Evolutionary conservation across 2,797 vertebrate genomes (phyloP).

Genomic region (Melanotaenia parkinsoni): DNA sequence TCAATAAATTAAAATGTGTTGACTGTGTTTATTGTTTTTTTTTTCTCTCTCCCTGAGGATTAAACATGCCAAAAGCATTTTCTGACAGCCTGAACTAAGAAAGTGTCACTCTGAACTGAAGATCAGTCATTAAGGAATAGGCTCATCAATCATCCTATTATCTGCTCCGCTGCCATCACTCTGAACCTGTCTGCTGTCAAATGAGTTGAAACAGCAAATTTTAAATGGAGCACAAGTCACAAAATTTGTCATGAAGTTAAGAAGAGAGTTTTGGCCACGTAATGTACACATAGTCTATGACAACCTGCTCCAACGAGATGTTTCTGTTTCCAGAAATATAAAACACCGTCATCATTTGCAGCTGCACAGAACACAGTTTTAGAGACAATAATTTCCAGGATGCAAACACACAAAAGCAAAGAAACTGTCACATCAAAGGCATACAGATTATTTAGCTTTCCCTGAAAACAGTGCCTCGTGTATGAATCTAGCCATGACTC

Average conservation of each 20-base stretch:
- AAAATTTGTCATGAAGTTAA: constrained; percentile 28
- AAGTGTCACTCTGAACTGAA: constrained; percentile 20
- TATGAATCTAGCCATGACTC: constrained; percentile 59
- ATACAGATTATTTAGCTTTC: not conserved
- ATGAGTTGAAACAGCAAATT: constrained; percentile 33
- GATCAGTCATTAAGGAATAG: constrained; percentile 11
- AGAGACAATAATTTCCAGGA: constrained; percentile 15
- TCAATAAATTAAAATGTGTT: not conserved
- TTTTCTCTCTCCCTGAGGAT: not conserved
- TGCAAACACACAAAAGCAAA: not conserved
- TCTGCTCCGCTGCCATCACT: constrained; percentile 17
- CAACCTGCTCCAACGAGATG: constrained; percentile 29
- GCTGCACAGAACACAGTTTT: constrained; percentile 14
- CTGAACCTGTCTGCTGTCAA: constrained; percentile 28
- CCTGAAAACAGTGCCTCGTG: constrained; percentile 44
- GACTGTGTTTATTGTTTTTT: not conserved
- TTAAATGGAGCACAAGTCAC: constrained; percentile 43
- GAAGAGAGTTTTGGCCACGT: constrained; percentile 22
- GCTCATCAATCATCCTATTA: constrained; percentile 45
- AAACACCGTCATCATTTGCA: constrained; percentile 33
- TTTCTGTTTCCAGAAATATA: constrained; percentile 7
- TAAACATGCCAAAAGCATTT: constrained; percentile 18
- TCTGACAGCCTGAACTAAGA: constrained; percentile 14
- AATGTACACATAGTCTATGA: constrained; percentile 14
- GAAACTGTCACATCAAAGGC: constrained; percentile 32